Evolutionary conservation across 2,113 vertebrate species (phyloP), one percentile per base, ranked within the genome.

Genomic region (Callithrix jacchus): DNA sequence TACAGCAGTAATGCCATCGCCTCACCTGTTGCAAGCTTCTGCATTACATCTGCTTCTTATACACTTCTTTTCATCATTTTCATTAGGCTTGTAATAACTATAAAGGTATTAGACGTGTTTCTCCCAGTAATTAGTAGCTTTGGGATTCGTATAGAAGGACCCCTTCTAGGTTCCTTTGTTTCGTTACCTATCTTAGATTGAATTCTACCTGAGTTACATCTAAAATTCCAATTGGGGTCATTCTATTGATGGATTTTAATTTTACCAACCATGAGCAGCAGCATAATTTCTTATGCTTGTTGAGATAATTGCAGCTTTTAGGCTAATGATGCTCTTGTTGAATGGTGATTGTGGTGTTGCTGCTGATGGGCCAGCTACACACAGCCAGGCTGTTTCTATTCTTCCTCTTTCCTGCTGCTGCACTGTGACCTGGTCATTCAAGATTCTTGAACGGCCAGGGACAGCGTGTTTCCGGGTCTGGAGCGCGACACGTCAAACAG

Each of bases 1-100:
- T 40, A 1, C 0, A 0, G 49, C 32, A 7, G 45, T 21, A 5
- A 27, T 0, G 14, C n/a, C 8, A 0, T 68, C 37, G 2, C 30
- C n/a, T 54, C 3, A 2, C 27, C 37, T 3, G 20, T 21, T 20
- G 5, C 17, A 6, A 32, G 12, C 35, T 27, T 37, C 77, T 68
- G 52, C 16, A 0, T 66, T 16, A 25, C 2, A 1, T 37, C 68
- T 14, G 3, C 45, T 82, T 52, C 54, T 87, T 40, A 25, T 3
- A 40, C 30, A 42, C 23, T n/a, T 73, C 25, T 81, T 79, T 64
- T 35, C 23, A 52, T n/a, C 80, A 11, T 58, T 90, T 52, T 66
- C 9, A 12, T 77, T 54, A 16, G 77, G n/a, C 40, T 25, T 61
- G 77, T 12, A 47, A 40, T 16, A 61, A 35, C 49, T 81, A 1